phyloP scores from a whole-genome alignment of 2,888 invertebrate genomes.

The Conomelus anceps region DNA sequence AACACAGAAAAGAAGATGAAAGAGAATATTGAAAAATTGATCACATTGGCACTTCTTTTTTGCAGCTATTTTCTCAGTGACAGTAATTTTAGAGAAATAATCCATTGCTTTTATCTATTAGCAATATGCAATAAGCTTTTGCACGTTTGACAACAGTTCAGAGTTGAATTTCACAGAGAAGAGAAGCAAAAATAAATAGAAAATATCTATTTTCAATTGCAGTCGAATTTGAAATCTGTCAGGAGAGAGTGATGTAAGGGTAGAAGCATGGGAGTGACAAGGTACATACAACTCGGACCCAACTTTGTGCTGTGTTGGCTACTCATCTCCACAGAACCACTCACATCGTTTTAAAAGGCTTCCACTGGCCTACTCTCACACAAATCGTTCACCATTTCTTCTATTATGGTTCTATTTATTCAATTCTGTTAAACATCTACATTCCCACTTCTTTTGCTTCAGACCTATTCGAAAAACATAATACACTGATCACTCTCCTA shows the following conservation, averaged over 20 bases:
- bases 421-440: background rate
- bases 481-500: too few species aligned
- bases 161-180: background rate
- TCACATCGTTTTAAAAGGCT: background rate
- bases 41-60: too few species aligned
- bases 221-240: background rate
- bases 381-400: too few species aligned
- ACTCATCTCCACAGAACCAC: background rate
- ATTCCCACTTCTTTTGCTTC: background rate
- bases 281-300: background rate
- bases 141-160: background rate
- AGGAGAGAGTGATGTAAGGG: background rate
- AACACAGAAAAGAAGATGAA: too few species aligned
- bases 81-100: too few species aligned
- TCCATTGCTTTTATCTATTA: too few species aligned
- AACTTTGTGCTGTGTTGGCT: background rate
- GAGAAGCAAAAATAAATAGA: background rate
- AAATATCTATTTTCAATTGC: background rate
- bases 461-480: too few species aligned
- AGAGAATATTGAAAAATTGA: too few species aligned
- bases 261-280: background rate
- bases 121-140: too few species aligned
- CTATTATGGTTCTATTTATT: background rate
- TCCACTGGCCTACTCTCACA: background rate
- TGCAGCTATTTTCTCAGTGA: background rate